These are phyloP conservation scores for Phainopepla nitens DNA, from an alignment of 2,113 vertebrate species.

Conservation along the genomic window DNA sequence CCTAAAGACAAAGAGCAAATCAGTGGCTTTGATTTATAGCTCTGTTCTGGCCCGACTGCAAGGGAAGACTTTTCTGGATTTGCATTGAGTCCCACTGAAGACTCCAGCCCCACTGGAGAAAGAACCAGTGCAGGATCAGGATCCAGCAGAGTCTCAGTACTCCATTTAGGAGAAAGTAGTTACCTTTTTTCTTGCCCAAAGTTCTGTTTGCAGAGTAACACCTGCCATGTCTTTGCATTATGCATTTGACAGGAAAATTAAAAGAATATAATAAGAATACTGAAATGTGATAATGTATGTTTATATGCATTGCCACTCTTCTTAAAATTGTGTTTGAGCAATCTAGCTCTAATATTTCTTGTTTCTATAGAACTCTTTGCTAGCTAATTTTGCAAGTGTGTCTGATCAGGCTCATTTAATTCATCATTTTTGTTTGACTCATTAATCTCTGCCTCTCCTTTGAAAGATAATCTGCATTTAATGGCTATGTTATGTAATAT, in stretches of 20 bases:
- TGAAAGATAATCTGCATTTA: slow-evolving; percentile 71
- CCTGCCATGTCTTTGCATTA: not conserved
- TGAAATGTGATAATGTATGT: slow-evolving; percentile 20
- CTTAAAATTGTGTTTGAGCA: slow-evolving; percentile 54
- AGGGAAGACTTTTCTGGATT: not conserved
- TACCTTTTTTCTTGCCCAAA: not conserved
- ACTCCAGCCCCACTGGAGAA: not conserved
- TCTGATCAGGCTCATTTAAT: slow-evolving; percentile 62
- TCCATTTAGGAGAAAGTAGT: not conserved
- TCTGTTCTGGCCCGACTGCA: not conserved
- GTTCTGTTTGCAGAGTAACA: not conserved
- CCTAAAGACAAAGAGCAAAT: slow-evolving; percentile 36
- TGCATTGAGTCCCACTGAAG: not conserved
- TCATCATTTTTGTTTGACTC: slow-evolving; percentile 65
- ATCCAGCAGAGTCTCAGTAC: not conserved
- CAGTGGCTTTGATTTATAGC: slow-evolving; percentile 46
- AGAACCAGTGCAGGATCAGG: not conserved
- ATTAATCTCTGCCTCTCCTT: slow-evolving; percentile 72
- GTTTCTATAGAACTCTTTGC: slow-evolving; percentile 37
- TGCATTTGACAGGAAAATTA: not conserved
- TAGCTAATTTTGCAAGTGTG: slow-evolving; percentile 58
- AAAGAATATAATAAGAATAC: not conserved
- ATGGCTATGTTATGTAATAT: slow-evolving; percentile 62
- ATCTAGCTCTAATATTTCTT: slow-evolving; percentile 56
- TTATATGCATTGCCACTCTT: slow-evolving; percentile 31